Percentiles rank a stretch among this genome's conserved stretches.
Evolutionary conservation across 2,888 invertebrate species (phyloP).

Genomic region (Brachyptera putata): DNA sequence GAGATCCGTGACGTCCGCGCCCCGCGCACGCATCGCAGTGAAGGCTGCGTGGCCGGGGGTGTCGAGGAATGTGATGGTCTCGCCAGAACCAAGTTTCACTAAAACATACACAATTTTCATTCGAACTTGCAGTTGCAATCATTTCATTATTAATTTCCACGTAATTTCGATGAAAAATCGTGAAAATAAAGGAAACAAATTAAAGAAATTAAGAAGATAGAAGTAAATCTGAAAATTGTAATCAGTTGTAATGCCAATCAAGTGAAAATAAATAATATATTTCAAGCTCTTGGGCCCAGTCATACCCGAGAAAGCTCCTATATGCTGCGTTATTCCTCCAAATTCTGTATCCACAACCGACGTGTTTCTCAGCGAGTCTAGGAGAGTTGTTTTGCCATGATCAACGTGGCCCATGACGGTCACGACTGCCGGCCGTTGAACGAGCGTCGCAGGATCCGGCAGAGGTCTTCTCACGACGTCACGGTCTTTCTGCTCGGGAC

Average conservation of each 20-base stretch:
- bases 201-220: no score
- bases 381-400: conserved; percentile 96
- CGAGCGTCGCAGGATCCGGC: conserved; percentile 58
- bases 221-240: no score
- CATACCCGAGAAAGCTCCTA: conserved; percentile 89
- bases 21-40: conserved; percentile 85
- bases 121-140: no score
- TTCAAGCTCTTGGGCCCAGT: no score
- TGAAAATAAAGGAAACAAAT: no score
- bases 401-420: conserved; percentile 99
- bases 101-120: conserved; percentile 35
- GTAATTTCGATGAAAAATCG: no score
- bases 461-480: conserved; percentile 48
- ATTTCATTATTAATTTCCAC: no score
- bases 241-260: no score
- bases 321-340: conserved; percentile 98
- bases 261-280: no score
- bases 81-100: conserved; percentile 66
- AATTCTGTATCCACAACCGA: conserved; percentile 88
- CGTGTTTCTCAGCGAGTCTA: conserved; percentile 83
- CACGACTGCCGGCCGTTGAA: conserved; percentile 84
- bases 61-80: conserved; percentile 88
- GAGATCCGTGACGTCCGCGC: conserved; percentile 91
- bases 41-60: conserved; percentile 99
- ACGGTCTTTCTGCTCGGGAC: conserved; percentile 42